Percentiles rank a stretch among this genome's conserved stretches.
phyloP scores from a whole-genome alignment of 1,140 invertebrate genomes.

The Contarinia nasturtii region DNA sequence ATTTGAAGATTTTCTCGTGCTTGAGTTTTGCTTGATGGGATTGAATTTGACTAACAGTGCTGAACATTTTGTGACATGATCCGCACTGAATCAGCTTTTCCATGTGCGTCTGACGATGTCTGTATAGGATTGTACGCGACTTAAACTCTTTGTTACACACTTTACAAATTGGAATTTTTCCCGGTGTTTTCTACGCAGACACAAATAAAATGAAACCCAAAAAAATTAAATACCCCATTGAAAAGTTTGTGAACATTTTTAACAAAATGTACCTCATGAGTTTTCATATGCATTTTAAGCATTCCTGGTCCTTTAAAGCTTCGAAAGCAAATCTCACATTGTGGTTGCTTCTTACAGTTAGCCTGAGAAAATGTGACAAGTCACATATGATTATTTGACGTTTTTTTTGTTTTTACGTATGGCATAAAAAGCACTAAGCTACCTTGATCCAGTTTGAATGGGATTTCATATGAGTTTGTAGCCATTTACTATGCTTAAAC shows the following conservation, averaged over 20 bases:
- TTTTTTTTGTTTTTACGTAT: background rate
- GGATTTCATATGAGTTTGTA: conserved; percentile 33
- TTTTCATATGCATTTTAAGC: conserved; percentile 38
- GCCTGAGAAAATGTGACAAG: conserved; percentile 15
- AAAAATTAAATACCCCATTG: background rate
- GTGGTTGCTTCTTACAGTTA: conserved; percentile 38
- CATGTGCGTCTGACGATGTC: conserved; percentile 35
- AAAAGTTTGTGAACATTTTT: background rate
- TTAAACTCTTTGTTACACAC: conserved; percentile 34
- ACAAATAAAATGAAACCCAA: background rate
- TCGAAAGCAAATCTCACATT: conserved; percentile 33
- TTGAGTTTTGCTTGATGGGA: background rate
- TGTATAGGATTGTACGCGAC: conserved; percentile 32
- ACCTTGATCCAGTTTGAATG: conserved; percentile 36
- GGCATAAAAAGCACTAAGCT: too few relatives aligned
- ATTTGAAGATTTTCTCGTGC: background rate
- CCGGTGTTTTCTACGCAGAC: conserved; percentile 17
- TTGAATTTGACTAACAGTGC: background rate
- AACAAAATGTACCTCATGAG: conserved; percentile 24
- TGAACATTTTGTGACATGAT: background rate
- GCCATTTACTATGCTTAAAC: conserved; percentile 33
- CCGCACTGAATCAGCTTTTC: conserved; percentile 8
- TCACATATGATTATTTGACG: background rate
- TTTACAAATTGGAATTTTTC: conserved; percentile 32
- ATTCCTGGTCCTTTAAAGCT: conserved; percentile 36